Evolutionary conservation across 2,797 vertebrate genomes (phyloP).

Genomic region (Schizopygopsis malacanthus): DNA sequence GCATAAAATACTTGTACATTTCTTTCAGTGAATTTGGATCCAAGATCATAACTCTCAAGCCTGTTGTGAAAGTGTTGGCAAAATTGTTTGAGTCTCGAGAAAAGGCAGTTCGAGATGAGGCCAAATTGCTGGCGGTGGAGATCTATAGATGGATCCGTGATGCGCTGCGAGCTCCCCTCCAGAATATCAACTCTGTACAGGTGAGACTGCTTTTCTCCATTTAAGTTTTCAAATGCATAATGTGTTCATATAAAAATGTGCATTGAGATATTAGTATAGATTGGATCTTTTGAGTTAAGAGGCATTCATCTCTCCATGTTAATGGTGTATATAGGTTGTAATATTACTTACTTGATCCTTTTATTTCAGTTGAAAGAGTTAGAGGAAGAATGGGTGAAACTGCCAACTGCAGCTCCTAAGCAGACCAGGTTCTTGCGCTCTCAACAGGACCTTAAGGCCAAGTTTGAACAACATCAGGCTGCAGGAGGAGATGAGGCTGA

Average conservation of each 20-base stretch:
- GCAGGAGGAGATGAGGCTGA: constrained; percentile 86
- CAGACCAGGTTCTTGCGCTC: constrained; percentile 94
- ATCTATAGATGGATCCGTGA: constrained; percentile 97
- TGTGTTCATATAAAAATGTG: not conserved
- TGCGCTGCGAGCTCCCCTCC: constrained; percentile 88
- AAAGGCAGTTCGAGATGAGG: constrained; percentile 96
- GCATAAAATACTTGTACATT: not conserved
- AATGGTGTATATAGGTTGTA: not conserved
- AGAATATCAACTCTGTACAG: constrained; percentile 96
- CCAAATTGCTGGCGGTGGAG: constrained; percentile 92
- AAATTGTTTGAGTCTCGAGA: constrained; percentile 98
- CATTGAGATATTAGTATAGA: not conserved
- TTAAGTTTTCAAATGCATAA: not conserved
- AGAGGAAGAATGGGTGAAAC: constrained; percentile 97
- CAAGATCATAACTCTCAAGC: constrained; percentile 94
- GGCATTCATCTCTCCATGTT: not conserved
- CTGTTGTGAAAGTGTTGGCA: constrained; percentile 93
- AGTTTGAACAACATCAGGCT: constrained; percentile 92
- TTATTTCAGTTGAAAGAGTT: constrained; percentile 89
- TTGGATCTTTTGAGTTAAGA: not conserved
- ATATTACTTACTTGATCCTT: not conserved
- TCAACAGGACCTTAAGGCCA: constrained; percentile 94
- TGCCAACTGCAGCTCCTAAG: constrained; percentile 85
- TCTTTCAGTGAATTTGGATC: constrained; percentile 93
- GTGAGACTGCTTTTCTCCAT: constrained; percentile 68